These are phyloP conservation scores for Gonioctena quinquepunctata DNA, from an alignment of 1,140 invertebrate species.

Conservation along the genomic window DNA sequence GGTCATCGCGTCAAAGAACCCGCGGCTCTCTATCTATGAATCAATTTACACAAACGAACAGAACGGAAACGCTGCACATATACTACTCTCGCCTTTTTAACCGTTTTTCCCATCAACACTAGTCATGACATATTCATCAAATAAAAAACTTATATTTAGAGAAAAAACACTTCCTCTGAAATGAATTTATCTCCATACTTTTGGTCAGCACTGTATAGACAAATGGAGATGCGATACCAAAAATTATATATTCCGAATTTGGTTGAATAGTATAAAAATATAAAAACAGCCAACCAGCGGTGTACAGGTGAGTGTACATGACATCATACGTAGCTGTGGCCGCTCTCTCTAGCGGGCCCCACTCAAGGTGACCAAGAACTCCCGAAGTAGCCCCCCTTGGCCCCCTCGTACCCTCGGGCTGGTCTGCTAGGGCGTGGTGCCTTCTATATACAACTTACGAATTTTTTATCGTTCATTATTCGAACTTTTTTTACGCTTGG, in stretches of 20 bases:
- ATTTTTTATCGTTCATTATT: background rate
- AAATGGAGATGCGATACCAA: no score
- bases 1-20: no score
- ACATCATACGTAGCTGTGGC: slow-evolving; percentile 6
- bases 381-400: slow-evolving; percentile 10
- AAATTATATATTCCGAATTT: background rate
- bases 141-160: no score
- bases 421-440: slow-evolving; percentile 6
- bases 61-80: no score
- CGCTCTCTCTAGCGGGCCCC: slow-evolving; percentile 10
- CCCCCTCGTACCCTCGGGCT: background rate
- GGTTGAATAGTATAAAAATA: background rate
- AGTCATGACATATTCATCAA: no score
- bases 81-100: no score
- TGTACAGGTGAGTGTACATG: slow-evolving; percentile 6
- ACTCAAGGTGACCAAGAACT: slow-evolving; percentile 21
- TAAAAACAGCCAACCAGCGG: background rate
- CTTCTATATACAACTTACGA: background rate
- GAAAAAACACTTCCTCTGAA: no score
- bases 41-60: no score
- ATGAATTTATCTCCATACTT: no score
- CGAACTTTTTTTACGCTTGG: background rate
- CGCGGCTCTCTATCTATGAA: no score
- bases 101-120: no score
- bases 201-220: no score